These are phyloP conservation scores for Bovichtus diacanthus DNA, from an alignment of 2,797 vertebrate genomes.

Conservation along the genomic window DNA sequence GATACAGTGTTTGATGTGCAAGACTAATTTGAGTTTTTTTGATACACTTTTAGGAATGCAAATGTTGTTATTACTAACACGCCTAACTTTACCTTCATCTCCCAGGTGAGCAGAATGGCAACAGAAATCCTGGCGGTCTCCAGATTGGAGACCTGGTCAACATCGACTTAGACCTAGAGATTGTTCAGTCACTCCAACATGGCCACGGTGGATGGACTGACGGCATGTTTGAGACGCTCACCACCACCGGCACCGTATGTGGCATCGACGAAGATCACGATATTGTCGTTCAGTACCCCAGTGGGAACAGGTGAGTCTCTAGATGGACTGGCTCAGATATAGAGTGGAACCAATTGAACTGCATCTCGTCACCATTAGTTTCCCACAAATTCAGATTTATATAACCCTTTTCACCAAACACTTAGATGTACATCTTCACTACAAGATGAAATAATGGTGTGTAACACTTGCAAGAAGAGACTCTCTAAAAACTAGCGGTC, in stretches of 20 bases:
- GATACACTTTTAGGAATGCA: background rate
- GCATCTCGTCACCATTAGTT: background rate
- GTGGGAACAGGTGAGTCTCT: slow-evolving; percentile 92
- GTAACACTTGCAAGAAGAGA: slow-evolving; percentile 10
- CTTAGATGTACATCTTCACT: background rate
- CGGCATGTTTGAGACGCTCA: slow-evolving; percentile 99
- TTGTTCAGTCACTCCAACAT: slow-evolving; percentile 98
- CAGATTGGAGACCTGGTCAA: slow-evolving; percentile 98
- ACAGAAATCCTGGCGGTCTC: slow-evolving; percentile 96
- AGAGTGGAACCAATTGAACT: slow-evolving; percentile 4
- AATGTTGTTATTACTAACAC: background rate
- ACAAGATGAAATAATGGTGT: slow-evolving; percentile 5
- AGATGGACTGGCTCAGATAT: background rate
- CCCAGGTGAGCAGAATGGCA: slow-evolving; percentile 97
- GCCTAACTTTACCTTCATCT: background rate
- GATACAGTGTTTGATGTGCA: background rate
- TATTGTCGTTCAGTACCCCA: slow-evolving; percentile 98
- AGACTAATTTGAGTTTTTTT: background rate
- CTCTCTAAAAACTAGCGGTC: background rate
- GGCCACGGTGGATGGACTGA: slow-evolving; percentile 99
- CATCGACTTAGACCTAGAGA: slow-evolving; percentile 98
- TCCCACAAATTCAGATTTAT: slow-evolving; percentile 6
- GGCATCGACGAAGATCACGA: slow-evolving; percentile 99
- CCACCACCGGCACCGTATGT: slow-evolving; percentile 98
- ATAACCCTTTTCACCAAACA: slow-evolving; percentile 1